Conservation (phyloP, 1,140 invertebrate species). For the Drosophila lacertosa region DNA sequence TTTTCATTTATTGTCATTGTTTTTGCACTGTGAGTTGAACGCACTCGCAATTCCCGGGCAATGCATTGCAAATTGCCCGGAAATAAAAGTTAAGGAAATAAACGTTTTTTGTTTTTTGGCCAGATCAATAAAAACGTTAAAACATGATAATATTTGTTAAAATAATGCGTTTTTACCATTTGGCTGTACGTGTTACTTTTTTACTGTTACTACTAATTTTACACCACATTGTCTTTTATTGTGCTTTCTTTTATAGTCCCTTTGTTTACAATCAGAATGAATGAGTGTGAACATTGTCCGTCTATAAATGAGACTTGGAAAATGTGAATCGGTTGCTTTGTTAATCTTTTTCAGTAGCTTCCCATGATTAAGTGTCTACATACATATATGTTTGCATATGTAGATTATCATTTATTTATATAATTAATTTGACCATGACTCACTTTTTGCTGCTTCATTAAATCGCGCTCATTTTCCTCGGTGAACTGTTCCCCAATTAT, state of each 20-base stretch:
- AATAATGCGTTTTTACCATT: conserved; percentile 5
- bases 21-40: conserved; percentile 55
- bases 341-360: conserved; percentile 17
- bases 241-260: not conserved
- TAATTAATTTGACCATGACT: conserved; percentile 66
- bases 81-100: conserved; percentile 15
- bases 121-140: not conserved
- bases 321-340: not conserved
- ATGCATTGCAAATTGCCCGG: conserved; percentile 18
- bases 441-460: conserved; percentile 42
- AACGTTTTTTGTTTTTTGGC: conserved; percentile 12
- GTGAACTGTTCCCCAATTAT: conserved; percentile 30
- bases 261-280: conserved; percentile 21
- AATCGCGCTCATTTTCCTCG: conserved; percentile 11
- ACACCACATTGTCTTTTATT: conserved; percentile 2
- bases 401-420: conserved; percentile 31
- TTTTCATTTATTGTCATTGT: conserved; percentile 25
- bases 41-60: conserved; percentile 36
- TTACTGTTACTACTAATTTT: not conserved
- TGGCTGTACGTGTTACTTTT: not conserved
- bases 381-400: not conserved
- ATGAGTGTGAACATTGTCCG: not conserved
- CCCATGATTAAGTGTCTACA: conserved; percentile 3
- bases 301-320: not conserved
- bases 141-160: not conserved